Base-by-base conservation (phyloP, 2,888 invertebrate genomes). In the Noctua pronuba region DNA sequence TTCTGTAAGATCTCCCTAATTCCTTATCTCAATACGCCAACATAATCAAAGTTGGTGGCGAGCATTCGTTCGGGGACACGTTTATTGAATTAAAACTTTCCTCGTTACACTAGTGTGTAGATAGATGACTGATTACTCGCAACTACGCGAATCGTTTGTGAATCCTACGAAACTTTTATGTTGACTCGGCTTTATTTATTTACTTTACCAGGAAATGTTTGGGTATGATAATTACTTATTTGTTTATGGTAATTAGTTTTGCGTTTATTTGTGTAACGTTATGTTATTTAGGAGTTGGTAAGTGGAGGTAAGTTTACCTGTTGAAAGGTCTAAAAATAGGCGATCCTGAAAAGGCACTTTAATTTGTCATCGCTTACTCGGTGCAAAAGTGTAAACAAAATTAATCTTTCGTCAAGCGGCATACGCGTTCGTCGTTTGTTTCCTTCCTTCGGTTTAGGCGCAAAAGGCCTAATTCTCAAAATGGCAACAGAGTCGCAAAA, bases 21-120 rank as follows among this genome's bases (percentile, higher is more conserved):
- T 83, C 67, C 31, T 41, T 44, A 52, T 58, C 60, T 52, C 60
- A 84, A 77, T 73, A 80, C 35, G 71, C 18, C 60, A 64, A 85
- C 52, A 62, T 82, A 74, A 65, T 83, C 79, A 83, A 79, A 79
- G 86, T 86, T 86, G 41, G 58, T 49, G 35, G 72, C 80, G 69
- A 80, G 65, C 64, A 64, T 65, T 80, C 75, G 80, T 80, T 82
- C 35, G 68, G 73, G 60, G 79, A 83, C 84, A 79, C 67, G 84
- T 78, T 87, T 84, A 89, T 89, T 88, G 87, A 90, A 89, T 89
- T 86, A 89, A 83, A 90, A 89, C 88, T 89, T 89, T 78, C 75
- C 89, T 88, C 86, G 84, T 89, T 88, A 86, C 83, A 67, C 75
- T 80, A 82, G 86, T 81, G 82, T 79, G 83, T 60, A 66, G 82